Evolutionary conservation across 1,140 invertebrate species (phyloP), one percentile per base, ranked within the genome.

Genomic region (Pseudomyrmex gracilis): DNA sequence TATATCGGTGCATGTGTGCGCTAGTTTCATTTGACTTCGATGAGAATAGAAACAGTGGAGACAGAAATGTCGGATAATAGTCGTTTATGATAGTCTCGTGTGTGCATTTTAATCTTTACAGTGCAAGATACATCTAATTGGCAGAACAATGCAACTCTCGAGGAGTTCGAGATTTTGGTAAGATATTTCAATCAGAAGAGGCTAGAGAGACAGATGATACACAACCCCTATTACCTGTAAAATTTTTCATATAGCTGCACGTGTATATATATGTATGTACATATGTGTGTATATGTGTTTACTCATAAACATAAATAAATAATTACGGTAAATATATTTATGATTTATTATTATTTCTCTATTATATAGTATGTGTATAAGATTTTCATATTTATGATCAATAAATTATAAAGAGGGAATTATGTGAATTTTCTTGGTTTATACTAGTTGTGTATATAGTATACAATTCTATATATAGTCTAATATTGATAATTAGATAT

Each of bases 11-110:
- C 4, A 34, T 68, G 82, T 76, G 43, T 57, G 45, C 15, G 60
- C 13, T 77, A 34, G 34, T 55, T 64, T 60, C 45, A 57, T 89
- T 87, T 67, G 61, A 87, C 73, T 85, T 78, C 7, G 4, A 49
- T 10, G 55, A 68, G 60, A 20, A 53, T 43, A 64, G 53, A 45
- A 55, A 61, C 7, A 13, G 13, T 34, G 34, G 34, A 34, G 34
- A 34, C 34, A 20, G 20, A 55, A 51, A 12, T 66, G 12, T 76
- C 7, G 17, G 43, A 82, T 73, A 22, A 47, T 22, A 73, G 47
- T 57, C 17, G n/a, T 53, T 60, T 9, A 15, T 13, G 7, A 34
- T 76, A n/a, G 57, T 13, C 5, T 53, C 34, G 13, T 1, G 1
- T 47, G 15, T 8, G 15, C 10, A 15, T 45, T 57, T 63, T 43